These are phyloP conservation scores for Julus scanicus DNA, from an alignment of 2,888 invertebrate genomes.

Conservation along the genomic window DNA sequence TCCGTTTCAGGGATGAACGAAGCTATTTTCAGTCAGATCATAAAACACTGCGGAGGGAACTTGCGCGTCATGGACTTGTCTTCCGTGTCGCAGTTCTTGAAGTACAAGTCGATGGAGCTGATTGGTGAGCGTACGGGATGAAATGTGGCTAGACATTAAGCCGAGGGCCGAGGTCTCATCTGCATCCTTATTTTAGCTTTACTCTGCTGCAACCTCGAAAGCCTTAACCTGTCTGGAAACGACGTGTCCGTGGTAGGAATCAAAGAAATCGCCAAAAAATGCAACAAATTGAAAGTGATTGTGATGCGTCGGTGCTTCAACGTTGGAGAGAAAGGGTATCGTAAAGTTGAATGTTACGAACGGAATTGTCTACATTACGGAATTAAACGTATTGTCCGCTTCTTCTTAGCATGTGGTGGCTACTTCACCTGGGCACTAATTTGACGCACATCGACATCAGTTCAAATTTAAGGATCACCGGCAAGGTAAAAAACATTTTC, in stretches of 20 bases:
- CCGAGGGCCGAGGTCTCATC: not conserved
- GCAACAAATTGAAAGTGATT: not conserved
- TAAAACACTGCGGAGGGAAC: not conserved
- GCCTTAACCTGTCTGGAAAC: conserved; percentile 27
- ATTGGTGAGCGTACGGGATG: not conserved
- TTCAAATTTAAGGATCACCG: conserved; percentile 12
- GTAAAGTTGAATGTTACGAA: not conserved
- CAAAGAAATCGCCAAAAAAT: not conserved
- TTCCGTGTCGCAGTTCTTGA: not conserved
- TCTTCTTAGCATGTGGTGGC: conserved; percentile 50
- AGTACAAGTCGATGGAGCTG: conserved; percentile 1
- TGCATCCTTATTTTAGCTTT: not conserved
- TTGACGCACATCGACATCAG: not conserved
- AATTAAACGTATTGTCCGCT: not conserved
- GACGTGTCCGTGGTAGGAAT: not conserved
- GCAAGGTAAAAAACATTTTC: not conserved
- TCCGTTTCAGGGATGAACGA: not conserved
- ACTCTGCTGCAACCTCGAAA: not conserved
- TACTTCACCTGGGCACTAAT: not conserved
- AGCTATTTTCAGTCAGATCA: not conserved
- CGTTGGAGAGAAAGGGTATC: conserved; percentile 47
- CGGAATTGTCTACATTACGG: not conserved
- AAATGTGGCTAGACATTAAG: not conserved
- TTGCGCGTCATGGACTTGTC: not conserved
- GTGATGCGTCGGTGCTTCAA: not conserved